Percentiles rank a stretch among this genome's conserved stretches.
Conservation (phyloP, 1,140 invertebrate genomes). For the Aphaenogaster floridana region DNA sequence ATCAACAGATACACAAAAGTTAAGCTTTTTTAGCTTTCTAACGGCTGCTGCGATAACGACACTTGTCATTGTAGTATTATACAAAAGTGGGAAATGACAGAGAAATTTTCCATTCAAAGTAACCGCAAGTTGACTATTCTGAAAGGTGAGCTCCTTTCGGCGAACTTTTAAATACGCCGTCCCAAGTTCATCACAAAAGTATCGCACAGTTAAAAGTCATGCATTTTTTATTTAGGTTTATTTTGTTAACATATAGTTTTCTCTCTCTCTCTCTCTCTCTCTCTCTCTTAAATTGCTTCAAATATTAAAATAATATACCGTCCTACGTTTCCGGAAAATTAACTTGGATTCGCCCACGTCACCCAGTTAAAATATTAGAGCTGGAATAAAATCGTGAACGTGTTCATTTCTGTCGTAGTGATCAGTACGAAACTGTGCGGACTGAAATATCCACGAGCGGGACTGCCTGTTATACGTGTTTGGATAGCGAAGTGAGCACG, state of each 20-base stretch:
- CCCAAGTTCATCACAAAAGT: not conserved
- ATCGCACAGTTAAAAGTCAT: not conserved
- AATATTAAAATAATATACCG: not conserved
- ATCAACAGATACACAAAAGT: not conserved
- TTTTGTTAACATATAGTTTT: not conserved
- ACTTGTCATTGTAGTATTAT: not conserved
- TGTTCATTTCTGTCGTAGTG: constrained; percentile 1
- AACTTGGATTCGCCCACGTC: not conserved
- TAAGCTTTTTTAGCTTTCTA: constrained; percentile 1
- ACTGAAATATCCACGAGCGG: not conserved
- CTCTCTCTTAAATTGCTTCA: not conserved
- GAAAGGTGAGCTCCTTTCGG: not conserved
- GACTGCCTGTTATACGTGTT: not conserved
- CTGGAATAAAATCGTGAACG: not conserved
- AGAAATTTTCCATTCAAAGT: constrained; percentile 24
- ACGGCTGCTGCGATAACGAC: not conserved
- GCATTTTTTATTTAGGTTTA: not conserved
- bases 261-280: no score
- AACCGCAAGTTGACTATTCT: not conserved
- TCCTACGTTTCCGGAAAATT: not conserved
- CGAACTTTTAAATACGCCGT: not conserved
- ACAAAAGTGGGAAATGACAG: not conserved
- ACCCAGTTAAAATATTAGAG: not conserved
- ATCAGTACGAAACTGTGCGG: not conserved
- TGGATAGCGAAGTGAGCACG: constrained; percentile 11